Evolutionary conservation across 2,888 invertebrate genomes (phyloP), one percentile per base, ranked within the genome.

Genomic region (Rhimphoctona megacephalus): DNA sequence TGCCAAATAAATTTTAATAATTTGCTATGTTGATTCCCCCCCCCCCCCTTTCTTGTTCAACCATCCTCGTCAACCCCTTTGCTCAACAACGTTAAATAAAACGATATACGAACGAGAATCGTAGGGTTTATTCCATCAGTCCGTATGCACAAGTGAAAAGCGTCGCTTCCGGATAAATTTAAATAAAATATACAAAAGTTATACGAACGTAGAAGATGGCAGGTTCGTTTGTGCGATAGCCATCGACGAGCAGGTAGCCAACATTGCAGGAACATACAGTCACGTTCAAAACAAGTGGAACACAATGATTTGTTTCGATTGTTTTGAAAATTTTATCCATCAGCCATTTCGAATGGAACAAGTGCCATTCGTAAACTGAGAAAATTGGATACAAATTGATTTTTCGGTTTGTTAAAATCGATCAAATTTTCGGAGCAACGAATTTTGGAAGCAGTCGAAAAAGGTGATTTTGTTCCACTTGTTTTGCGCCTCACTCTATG

Each of bases 131-230:
- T 39, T 43, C 22, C n/a, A 9, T 39, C 11, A 67, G 67, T 22
- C n/a, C 39, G 67, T 39, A 67, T 39, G 22, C 25, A 70, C 39
- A 14, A 46, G 22, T 43, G 46, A 76, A 69, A 33, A 70, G 67
- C 43, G 36, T 69, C 67, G n/a, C 39, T 43, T 69, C 61, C 61
- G 61, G 30, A 61, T 61, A 30, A 61, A 61, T 61, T 61, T 61
- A 30, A 61, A 61, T 61, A 61, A 61, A 61, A 61, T 61, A 61
- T 61, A 61, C 61, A 61, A 61, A 61, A 30, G 30, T 61, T 61
- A 30, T 30, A 61, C 17, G 46, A 22, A 70, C 17, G 25, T n/a
- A 46, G 46, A 46, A 46, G 46, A 70, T 46, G 43, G 77, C 36
- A 46, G 66, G 70, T 30, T 22, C 30, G 25, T 17, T 7, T 30